Conservation (phyloP, 2,888 invertebrate species). For the Phania funesta region DNA sequence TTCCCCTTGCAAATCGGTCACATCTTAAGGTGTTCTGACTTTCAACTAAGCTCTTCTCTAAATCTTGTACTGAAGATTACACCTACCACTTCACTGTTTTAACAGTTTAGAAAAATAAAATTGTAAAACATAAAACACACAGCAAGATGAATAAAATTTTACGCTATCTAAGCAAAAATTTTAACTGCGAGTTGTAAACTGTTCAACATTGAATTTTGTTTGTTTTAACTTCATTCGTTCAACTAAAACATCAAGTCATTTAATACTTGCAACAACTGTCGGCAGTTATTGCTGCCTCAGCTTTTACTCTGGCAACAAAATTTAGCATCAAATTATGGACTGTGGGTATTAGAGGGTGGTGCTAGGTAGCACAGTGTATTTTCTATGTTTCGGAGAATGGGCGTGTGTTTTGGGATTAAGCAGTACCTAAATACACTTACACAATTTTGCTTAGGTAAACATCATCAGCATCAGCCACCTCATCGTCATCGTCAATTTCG, state of each 20-base stretch:
- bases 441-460: constrained; percentile 48
- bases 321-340: constrained; percentile 17
- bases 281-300: neutral
- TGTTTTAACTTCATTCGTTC: constrained; percentile 48
- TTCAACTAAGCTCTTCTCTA: neutral
- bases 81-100: constrained; percentile 21
- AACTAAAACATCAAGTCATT: constrained; percentile 48
- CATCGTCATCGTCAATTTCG: neutral
- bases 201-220: constrained; percentile 54
- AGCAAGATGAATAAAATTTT: constrained; percentile 44
- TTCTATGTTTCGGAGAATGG: neutral
- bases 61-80: neutral
- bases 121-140: constrained; percentile 33
- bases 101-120: neutral
- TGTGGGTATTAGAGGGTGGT: neutral
- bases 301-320: neutral
- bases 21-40: neutral
- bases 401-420: constrained; percentile 28
- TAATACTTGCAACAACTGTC: constrained; percentile 23
- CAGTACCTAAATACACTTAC: constrained; percentile 42
- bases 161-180: constrained; percentile 52
- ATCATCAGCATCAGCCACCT: constrained; percentile 7
- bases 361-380: neutral
- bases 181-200: constrained; percentile 23
- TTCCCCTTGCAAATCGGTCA: no score